A percentile compares a stretch with the other conserved stretches of the same genome.
Evolutionary conservation across 1,140 invertebrate genomes (phyloP).

Genomic region (Drosophila tropicalis): DNA sequence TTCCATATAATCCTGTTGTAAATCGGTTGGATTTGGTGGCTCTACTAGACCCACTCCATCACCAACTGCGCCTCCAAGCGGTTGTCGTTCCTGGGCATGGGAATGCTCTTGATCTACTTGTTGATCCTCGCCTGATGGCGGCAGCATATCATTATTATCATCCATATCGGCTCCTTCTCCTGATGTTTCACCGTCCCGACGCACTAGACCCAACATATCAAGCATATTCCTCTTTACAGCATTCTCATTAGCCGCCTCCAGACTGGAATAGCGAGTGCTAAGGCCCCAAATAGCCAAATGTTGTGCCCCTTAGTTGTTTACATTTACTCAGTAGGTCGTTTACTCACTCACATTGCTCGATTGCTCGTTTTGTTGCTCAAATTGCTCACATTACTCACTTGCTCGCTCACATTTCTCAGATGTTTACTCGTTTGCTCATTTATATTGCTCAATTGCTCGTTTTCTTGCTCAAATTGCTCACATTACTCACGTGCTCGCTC

Average conservation of each 20-base stretch:
- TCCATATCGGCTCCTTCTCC: conserved; percentile 64
- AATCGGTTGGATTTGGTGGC: conserved; percentile 32
- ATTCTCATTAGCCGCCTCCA: conserved; percentile 85
- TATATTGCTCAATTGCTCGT: too few species aligned
- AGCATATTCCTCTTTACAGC: conserved; percentile 85
- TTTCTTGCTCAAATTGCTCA: too few species aligned
- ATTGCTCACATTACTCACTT: too few species aligned
- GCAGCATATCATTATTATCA: conserved; percentile 34
- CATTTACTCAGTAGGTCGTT: too few species aligned
- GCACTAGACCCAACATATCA: conserved; percentile 84
- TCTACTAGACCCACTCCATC: background rate
- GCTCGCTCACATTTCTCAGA: too few species aligned
- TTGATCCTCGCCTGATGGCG: conserved; percentile 23
- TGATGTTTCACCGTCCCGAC: conserved; percentile 76
- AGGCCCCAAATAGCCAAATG: conserved; percentile 87
- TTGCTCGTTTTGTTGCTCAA: too few species aligned
- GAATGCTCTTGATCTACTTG: conserved; percentile 37
- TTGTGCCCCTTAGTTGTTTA: too few species aligned
- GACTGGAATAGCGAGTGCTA: conserved; percentile 86
- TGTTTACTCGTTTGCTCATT: too few species aligned
- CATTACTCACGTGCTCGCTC: too few species aligned
- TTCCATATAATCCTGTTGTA: conserved; percentile 48
- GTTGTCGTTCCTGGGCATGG: background rate
- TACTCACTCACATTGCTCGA: too few species aligned
- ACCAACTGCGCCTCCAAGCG: conserved; percentile 4